Evolutionary conservation across 2,113 vertebrate species (phyloP), one percentile per base, ranked within the genome.

Genomic region (Ptilorrhoa leucosticta): DNA sequence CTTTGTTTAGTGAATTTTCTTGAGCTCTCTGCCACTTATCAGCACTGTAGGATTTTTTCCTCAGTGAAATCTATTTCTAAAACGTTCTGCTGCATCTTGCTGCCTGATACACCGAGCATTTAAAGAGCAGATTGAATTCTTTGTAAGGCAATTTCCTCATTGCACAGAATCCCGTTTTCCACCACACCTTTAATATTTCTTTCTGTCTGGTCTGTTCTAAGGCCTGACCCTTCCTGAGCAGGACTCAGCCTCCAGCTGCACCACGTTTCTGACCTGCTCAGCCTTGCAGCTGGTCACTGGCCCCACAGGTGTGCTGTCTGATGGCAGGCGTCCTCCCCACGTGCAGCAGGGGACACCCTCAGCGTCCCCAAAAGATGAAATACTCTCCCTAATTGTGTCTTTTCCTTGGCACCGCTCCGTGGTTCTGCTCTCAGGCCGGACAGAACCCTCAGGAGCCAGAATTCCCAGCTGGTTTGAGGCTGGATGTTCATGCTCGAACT

Each of bases 1-100:
- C 87, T 89, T 91, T 92, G 83, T 89, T 89, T 61, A 82, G 84
- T 72, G 85, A 77, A 69, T 94, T 91, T 95, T 73, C 93, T 86
- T 68, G 56, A 80, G 88, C 79, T 88, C 10, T 48, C 76, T 94
- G 75, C 92, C 85, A 69, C 50, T 95, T 80, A 72, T 44, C 77
- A 83, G 75, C 50, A 24, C 53, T n/a, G 31, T 42, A 90, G 45
- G 54, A 48, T 56, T 75, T 89, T 95, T 72, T 87, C 76, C 31
- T 39, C 87, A 83, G 13, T 88, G 48, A 80, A 94, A 86, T 92
- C 26, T 61, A 76, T 92, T 95, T 93, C 76, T 88, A 40, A 96
- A 83, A 57, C 58, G 83, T 75, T 93, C 57, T 50, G 21, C 53
- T 80, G 82, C 63, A 86, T 42, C 75, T 92, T 61, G 39, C 88